Base-by-base conservation (phyloP, 2,797 vertebrate genomes). In the Calcarius lapponicus region DNA sequence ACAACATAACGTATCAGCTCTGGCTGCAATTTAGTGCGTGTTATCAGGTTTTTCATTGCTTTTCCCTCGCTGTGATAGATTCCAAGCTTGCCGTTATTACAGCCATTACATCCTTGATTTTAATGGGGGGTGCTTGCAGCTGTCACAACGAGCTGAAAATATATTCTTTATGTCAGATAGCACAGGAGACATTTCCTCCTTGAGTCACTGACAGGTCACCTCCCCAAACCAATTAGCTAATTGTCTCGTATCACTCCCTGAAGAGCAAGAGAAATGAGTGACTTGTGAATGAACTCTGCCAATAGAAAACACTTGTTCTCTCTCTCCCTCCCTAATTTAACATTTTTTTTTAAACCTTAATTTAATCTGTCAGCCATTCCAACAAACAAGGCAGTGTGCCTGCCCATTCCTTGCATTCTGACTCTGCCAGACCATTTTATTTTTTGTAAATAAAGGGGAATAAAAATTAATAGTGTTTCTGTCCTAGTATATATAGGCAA, bases 171-270 rank as follows among this genome's bases (percentile, higher is more conserved):
- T 96, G 92, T 96, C 94, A 92, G 87, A 95, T 83, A 92, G 93
- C 94, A 96, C 87, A 89, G 97, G 91, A 97, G 92, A 96, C 84
- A 66, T 91, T 92, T 94, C 95, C 81, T 97, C 72, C 90, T 93
- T 69, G 92, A 96, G 96, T 92, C 94, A 96, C 78, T 94, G 94
- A 97, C 96, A 95, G 97, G 97, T 97, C 96, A 97, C 95, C 97
- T 97, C 97, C 96, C 92, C 92, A 97, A 98, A 97, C 95, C 97
- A 98, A 98, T 98, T 98, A 98, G 96, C 97, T 98, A 98, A 98
- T 98, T 98, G 98, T 97, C 95, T 97, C 76, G 32, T 96, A 98
- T 97, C 96, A 96, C 85, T 96, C 96, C 95, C 97, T 69, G 95
- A 86, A 96, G 96, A 97, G 96, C 74, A 93, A 95, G 94, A 96